A percentile compares a stretch with the other conserved stretches of the same genome.
Evolutionary conservation across 2,113 vertebrate species (phyloP).

Genomic region (Seriola dumerili): DNA sequence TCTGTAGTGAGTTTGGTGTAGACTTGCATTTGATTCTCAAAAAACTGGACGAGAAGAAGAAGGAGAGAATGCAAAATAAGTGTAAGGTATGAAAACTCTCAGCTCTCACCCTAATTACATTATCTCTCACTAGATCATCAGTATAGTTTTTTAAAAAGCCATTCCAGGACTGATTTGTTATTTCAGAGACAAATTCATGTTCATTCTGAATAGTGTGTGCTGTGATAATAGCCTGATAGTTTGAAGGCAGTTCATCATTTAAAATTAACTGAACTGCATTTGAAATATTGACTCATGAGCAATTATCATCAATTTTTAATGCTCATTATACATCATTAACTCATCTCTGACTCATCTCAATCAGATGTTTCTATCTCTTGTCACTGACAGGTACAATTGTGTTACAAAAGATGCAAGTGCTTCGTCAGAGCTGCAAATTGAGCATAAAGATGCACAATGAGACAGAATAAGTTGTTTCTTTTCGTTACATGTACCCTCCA

Average conservation of each 20-base stretch:
- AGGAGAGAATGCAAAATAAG: slow-evolving; percentile 76
- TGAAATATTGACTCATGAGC: neutral
- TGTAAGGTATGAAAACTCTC: slow-evolving; percentile 76
- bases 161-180: neutral
- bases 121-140: neutral
- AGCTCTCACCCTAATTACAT: neutral
- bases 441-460: neutral
- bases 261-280: neutral
- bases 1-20: slow-evolving; percentile 87
- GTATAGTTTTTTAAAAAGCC: neutral
- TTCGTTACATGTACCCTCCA: neutral
- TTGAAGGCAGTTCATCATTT: neutral
- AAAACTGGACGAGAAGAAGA: slow-evolving; percentile 85
- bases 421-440: slow-evolving; percentile 6
- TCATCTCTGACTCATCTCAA: neutral
- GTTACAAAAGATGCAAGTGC: neutral
- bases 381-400: neutral
- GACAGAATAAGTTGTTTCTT: neutral
- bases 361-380: neutral
- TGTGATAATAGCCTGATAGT: neutral
- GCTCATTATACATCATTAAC: neutral
- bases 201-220: neutral
- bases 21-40: slow-evolving; percentile 87
- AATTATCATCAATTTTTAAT: neutral
- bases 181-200: neutral